A percentile compares a stretch with the other conserved stretches of the same genome.
These are phyloP conservation scores for Bujurquina vittata DNA, from an alignment of 2,113 vertebrate species.

Conservation along the genomic window DNA sequence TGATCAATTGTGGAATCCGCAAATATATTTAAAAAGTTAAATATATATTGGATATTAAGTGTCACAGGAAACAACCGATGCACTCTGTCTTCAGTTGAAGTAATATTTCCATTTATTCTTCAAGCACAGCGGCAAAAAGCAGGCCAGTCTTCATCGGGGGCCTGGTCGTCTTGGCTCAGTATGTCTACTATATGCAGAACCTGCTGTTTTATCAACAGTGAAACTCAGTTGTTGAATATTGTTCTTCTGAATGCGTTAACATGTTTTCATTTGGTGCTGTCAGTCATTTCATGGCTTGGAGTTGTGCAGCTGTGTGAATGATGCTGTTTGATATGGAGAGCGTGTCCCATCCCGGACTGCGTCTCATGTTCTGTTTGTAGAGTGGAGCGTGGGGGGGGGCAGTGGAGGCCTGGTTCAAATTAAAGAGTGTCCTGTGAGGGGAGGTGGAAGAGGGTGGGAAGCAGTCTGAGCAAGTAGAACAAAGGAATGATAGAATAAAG, in stretches of 20 bases:
- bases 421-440: conserved; percentile 10
- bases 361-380: conserved; percentile 12
- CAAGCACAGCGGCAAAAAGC: not conserved
- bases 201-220: not conserved
- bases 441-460: not conserved
- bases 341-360: not conserved
- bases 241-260: not conserved
- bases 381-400: not conserved
- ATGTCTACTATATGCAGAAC: not conserved
- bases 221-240: not conserved
- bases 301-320: not conserved
- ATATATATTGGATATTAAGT: not conserved
- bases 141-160: not conserved
- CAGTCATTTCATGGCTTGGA: conserved; percentile 1
- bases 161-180: not conserved
- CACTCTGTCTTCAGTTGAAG: not conserved
- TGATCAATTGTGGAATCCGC: not conserved
- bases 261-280: not conserved
- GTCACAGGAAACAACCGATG: not conserved
- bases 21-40: not conserved
- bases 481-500: not conserved
- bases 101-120: not conserved
- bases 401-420: conserved; percentile 7
- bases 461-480: not conserved
- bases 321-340: not conserved